Percentiles rank a stretch among this genome's conserved stretches.
Evolutionary conservation across 2,888 invertebrate species (phyloP).

Genomic region (Capitulum mitella): DNA sequence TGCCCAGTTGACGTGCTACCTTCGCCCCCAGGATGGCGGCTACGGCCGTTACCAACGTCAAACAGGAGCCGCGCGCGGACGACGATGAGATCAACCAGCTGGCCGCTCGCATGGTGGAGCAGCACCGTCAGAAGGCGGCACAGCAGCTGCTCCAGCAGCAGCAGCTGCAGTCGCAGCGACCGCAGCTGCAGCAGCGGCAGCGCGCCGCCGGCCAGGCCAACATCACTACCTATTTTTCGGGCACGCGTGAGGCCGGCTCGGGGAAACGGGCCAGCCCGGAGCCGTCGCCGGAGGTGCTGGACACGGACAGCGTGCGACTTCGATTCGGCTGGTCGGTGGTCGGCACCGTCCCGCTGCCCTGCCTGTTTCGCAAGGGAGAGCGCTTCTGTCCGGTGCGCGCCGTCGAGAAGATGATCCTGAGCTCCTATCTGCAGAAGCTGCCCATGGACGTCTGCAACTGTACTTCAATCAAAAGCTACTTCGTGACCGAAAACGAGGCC

Average conservation of each 20-base stretch:
- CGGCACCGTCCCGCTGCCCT: slow-evolving; percentile 72
- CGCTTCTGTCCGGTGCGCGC: slow-evolving; percentile 63
- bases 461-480: slow-evolving; percentile 85
- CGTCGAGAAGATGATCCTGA: slow-evolving; percentile 81
- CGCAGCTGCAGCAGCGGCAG: slow-evolving; percentile 42
- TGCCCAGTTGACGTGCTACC: too few relatives aligned
- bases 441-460: slow-evolving; percentile 86
- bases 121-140: slow-evolving; percentile 58
- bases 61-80: slow-evolving; percentile 64
- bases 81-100: slow-evolving; percentile 79
- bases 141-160: slow-evolving; percentile 36
- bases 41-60: slow-evolving; percentile 45
- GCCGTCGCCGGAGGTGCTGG: slow-evolving; percentile 38
- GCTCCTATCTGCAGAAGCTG: slow-evolving; percentile 78
- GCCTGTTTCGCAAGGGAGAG: slow-evolving; percentile 61
- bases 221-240: slow-evolving; percentile 35
- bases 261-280: slow-evolving; percentile 43
- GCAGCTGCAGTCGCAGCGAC: slow-evolving; percentile 39
- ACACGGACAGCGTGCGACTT: slow-evolving; percentile 46
- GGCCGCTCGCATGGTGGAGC: slow-evolving; percentile 79
- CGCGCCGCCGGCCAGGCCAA: slow-evolving; percentile 35
- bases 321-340: slow-evolving; percentile 86
- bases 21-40: neutral
- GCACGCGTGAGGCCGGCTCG: slow-evolving; percentile 37
- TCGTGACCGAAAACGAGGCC: slow-evolving; percentile 83